Evolutionary conservation across 2,113 vertebrate species (phyloP).

Genomic region (Clarias macrocephalus): DNA sequence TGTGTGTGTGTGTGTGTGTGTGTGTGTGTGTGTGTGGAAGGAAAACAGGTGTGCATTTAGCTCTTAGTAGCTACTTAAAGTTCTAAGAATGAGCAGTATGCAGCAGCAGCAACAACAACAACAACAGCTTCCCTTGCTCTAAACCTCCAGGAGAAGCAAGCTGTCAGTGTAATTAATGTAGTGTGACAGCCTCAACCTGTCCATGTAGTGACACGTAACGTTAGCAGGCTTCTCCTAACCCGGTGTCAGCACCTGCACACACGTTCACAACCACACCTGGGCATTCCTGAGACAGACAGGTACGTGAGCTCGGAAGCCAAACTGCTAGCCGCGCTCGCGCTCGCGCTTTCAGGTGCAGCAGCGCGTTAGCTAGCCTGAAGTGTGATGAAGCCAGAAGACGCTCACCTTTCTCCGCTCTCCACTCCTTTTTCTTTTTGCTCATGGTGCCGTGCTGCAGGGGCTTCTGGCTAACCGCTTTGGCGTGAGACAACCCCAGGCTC

Average conservation of each 20-base stretch:
- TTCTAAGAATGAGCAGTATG: background rate
- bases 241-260: background rate
- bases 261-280: background rate
- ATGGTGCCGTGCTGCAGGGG: conserved; percentile 77
- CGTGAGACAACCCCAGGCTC: conserved; percentile 81
- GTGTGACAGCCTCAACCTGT: background rate
- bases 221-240: background rate
- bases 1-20: too few relatives aligned
- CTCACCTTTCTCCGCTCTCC: conserved; percentile 80
- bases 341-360: background rate
- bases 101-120: background rate
- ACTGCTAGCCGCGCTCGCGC: background rate
- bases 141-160: background rate
- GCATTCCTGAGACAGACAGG: background rate
- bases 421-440: conserved; percentile 85
- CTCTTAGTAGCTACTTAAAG: background rate
- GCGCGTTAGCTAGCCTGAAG: conserved; percentile 29
- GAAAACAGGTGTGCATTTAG: background rate
- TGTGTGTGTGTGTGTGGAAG: too few relatives aligned
- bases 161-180: background rate
- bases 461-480: conserved; percentile 76
- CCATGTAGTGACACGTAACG: background rate
- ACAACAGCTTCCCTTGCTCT: background rate
- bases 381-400: background rate
- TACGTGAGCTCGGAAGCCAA: background rate